A percentile compares a stretch with the other conserved stretches of the same genome.
These are phyloP conservation scores for Venusia cambrica DNA, from an alignment of 2,888 invertebrate genomes.

Conservation along the genomic window DNA sequence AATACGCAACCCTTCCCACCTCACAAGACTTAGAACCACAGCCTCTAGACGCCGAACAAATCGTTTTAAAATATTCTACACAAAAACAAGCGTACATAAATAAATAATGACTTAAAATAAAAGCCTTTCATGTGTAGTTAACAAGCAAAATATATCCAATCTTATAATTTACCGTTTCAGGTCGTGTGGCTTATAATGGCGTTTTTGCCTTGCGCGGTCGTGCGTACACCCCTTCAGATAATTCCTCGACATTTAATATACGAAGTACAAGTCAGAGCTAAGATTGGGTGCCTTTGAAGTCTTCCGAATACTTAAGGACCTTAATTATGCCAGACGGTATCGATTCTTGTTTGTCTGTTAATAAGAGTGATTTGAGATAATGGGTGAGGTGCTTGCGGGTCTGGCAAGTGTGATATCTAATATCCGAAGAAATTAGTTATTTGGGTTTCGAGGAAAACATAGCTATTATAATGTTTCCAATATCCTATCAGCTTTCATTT, in stretches of 20 bases:
- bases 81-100: no score
- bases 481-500: no score
- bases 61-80: no score
- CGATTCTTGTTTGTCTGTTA: constrained; percentile 20
- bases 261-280: constrained; percentile 27
- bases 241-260: constrained; percentile 31
- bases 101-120: no score
- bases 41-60: no score
- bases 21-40: no score
- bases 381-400: constrained; percentile 2
- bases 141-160: constrained; percentile 6
- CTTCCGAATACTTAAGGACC: constrained; percentile 20
- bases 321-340: constrained; percentile 25
- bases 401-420: constrained; percentile 16
- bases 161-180: constrained; percentile 10
- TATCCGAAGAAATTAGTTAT: constrained; percentile 10
- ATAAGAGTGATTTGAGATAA: constrained; percentile 18
- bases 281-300: constrained; percentile 30
- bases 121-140: not conserved
- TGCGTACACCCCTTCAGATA: constrained; percentile 29
- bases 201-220: constrained; percentile 26
- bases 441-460: not conserved
- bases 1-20: no score
- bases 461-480: no score
- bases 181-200: constrained; percentile 26